Percentiles rank a stretch among this genome's conserved stretches.
Evolutionary conservation across 2,888 invertebrate genomes (phyloP).

Genomic region (Timema podura): DNA sequence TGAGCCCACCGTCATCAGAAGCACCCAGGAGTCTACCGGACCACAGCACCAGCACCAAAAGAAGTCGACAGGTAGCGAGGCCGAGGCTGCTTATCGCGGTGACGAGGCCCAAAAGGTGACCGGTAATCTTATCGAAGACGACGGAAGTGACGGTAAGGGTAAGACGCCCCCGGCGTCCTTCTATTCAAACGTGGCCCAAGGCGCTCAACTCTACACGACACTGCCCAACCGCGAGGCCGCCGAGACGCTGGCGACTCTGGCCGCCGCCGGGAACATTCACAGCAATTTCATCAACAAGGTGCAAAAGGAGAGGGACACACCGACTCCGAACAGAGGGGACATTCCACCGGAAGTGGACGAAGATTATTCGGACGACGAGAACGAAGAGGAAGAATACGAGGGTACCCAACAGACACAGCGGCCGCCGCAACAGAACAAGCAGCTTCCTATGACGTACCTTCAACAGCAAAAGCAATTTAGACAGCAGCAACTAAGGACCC

Average conservation of each 20-base stretch:
- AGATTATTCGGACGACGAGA: constrained; percentile 21
- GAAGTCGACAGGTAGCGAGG: neutral
- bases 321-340: constrained; percentile 10
- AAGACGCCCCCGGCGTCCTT: constrained; percentile 52
- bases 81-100: neutral
- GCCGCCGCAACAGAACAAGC: neutral
- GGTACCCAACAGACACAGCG: constrained; percentile 10
- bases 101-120: neutral
- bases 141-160: constrained; percentile 39
- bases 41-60: neutral
- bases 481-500: neutral
- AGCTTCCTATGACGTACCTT: constrained; percentile 2
- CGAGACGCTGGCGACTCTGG: constrained; percentile 56
- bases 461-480: constrained; percentile 8
- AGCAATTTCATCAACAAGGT: constrained; percentile 37
- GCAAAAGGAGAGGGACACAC: constrained; percentile 10
- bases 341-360: constrained; percentile 20
- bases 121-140: constrained; percentile 14
- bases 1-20: constrained; percentile 12
- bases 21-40: neutral
- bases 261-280: constrained; percentile 53
- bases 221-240: constrained; percentile 60
- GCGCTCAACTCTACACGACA: constrained; percentile 49
- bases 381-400: constrained; percentile 19
- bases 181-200: constrained; percentile 16